phyloP scores from a whole-genome alignment of 2,113 vertebrate genomes.

The Drymodes brunneopygia region DNA sequence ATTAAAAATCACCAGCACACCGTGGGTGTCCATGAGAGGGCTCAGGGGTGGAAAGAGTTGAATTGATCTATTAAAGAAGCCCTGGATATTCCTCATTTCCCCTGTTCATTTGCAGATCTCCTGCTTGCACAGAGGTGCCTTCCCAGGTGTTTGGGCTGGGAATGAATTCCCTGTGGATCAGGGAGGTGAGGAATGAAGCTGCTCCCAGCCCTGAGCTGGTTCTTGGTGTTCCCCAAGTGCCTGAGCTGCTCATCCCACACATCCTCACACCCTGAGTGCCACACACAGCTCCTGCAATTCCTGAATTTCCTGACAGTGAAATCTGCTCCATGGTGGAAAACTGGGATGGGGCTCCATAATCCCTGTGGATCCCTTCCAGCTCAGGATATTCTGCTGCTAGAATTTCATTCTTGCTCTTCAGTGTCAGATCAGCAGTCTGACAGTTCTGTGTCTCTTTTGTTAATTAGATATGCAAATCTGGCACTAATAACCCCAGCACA shows the following conservation, averaged over 20 bases:
- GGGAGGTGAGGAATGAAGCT: background rate
- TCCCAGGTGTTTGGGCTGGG: background rate
- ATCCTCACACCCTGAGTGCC: background rate
- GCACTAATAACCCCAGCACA: background rate
- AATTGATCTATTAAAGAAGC: background rate
- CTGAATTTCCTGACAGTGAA: background rate
- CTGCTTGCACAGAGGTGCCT: background rate
- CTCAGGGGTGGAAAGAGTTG: background rate
- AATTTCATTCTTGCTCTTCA: background rate
- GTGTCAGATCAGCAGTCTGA: background rate
- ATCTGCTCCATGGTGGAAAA: background rate
- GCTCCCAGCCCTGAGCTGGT: background rate
- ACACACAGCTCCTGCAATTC: background rate
- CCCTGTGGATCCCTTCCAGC: background rate
- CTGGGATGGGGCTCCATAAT: background rate
- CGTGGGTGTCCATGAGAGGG: background rate
- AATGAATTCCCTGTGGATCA: background rate
- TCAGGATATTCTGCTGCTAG: background rate
- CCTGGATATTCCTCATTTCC: accelerated
- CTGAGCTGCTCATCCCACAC: background rate
- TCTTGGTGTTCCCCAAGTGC: background rate
- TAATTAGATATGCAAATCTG: background rate
- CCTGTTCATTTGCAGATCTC: background rate
- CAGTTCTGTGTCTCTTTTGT: background rate
- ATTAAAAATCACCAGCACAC: background rate